phyloP scores from a whole-genome alignment of 2,888 invertebrate genomes.

The Lycaena phlaeas region DNA sequence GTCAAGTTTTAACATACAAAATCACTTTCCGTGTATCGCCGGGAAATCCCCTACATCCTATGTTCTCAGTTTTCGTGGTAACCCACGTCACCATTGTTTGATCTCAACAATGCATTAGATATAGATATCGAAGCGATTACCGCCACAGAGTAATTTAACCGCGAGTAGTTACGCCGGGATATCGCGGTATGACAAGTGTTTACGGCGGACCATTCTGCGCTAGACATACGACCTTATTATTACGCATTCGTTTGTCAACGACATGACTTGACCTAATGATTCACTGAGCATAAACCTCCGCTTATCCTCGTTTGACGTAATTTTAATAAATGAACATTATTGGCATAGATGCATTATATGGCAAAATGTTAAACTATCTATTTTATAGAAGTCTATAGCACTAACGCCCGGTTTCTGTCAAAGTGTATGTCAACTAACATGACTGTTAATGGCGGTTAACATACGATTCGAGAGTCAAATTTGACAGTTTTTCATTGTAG shows the following conservation, averaged over 20 bases:
- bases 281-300: slow-evolving; percentile 56
- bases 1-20: slow-evolving; percentile 13
- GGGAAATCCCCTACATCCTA: slow-evolving; percentile 46
- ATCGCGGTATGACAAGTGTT: slow-evolving; percentile 28
- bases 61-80: slow-evolving; percentile 43
- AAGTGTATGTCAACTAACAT: no score
- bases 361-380: no score
- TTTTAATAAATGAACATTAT: no score
- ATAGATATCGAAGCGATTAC: slow-evolving; percentile 32
- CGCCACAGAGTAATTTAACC: slow-evolving; percentile 37
- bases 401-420: no score
- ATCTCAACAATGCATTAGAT: slow-evolving; percentile 37
- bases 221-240: slow-evolving; percentile 34
- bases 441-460: no score
- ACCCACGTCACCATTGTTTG: slow-evolving; percentile 49
- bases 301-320: slow-evolving; percentile 64
- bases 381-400: no score
- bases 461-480: no score
- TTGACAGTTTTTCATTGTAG: no score
- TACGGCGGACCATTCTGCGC: slow-evolving; percentile 28
- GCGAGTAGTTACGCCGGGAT: slow-evolving; percentile 19
- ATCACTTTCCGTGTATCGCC: slow-evolving; percentile 22
- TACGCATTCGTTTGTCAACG: slow-evolving; percentile 61
- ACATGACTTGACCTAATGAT: slow-evolving; percentile 64
- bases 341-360: no score